Percentiles rank a stretch among this genome's conserved stretches.
phyloP scores from a whole-genome alignment of 1,140 invertebrate genomes.

The Portunus trituberculatus region DNA sequence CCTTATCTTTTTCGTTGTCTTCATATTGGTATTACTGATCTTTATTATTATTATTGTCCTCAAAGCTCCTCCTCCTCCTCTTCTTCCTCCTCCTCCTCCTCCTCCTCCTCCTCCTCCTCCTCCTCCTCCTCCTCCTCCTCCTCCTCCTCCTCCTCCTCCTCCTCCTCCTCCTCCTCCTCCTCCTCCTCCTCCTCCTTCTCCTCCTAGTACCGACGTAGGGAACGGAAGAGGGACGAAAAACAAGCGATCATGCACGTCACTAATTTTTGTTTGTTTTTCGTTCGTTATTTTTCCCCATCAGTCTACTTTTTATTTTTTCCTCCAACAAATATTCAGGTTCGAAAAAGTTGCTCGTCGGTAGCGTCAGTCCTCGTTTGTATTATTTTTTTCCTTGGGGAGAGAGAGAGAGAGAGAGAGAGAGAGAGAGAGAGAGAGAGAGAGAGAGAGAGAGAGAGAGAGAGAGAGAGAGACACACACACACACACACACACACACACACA shows the following conservation, averaged over 20 bases:
- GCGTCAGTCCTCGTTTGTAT: no score
- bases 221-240: no score
- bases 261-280: background rate
- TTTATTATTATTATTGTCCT: constrained; percentile 3
- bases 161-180: background rate
- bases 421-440: background rate
- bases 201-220: background rate
- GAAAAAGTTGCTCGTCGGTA: no score
- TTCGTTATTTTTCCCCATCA: background rate
- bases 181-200: background rate
- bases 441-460: constrained; percentile 34
- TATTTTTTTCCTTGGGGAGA: background rate
- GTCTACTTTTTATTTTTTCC: no score
- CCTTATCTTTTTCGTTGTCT: background rate
- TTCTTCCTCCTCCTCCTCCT: background rate
- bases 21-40: background rate
- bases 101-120: constrained; percentile 29
- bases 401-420: no score
- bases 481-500: background rate
- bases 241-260: no score
- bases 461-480: background rate
- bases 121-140: constrained; percentile 37
- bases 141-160: constrained; percentile 34
- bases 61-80: background rate
- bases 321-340: no score